Evolutionary conservation across 2,113 vertebrate species (phyloP).

Genomic region (Pyrgilauda ruficollis): DNA sequence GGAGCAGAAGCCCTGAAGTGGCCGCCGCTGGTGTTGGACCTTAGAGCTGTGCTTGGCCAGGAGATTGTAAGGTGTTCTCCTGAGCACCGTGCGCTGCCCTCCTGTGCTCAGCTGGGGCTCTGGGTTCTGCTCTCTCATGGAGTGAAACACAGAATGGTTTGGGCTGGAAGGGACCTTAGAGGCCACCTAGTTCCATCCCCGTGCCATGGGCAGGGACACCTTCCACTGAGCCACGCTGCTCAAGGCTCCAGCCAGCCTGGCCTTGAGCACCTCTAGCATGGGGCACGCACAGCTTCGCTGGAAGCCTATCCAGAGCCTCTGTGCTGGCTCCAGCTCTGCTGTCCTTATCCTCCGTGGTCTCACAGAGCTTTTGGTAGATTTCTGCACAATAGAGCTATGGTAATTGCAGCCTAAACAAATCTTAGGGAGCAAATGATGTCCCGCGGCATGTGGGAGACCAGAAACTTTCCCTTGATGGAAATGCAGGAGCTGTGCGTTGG

Average conservation of each 20-base stretch:
- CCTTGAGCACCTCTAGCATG: not conserved
- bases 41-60: rapidly evolving
- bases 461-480: not conserved
- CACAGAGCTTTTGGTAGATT: not conserved
- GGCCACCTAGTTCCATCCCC: rapidly evolving
- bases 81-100: not conserved
- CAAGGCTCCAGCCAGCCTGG: rapidly evolving
- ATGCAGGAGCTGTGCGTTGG: not conserved
- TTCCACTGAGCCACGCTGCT: rapidly evolving
- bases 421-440: not conserved
- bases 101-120: rapidly evolving
- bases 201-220: not conserved
- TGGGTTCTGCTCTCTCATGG: rapidly evolving
- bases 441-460: not conserved
- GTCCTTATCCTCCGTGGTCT: rapidly evolving
- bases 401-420: not conserved
- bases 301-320: not conserved
- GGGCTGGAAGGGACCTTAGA: not conserved
- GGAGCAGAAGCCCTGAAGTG: not conserved
- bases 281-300: not conserved
- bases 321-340: not conserved
- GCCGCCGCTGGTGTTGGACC: rapidly evolving
- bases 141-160: rapidly evolving
- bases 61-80: rapidly evolving
- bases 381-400: rapidly evolving